phyloP scores from a whole-genome alignment of 2,113 vertebrate genomes.

The Daubentonia madagascariensis region DNA sequence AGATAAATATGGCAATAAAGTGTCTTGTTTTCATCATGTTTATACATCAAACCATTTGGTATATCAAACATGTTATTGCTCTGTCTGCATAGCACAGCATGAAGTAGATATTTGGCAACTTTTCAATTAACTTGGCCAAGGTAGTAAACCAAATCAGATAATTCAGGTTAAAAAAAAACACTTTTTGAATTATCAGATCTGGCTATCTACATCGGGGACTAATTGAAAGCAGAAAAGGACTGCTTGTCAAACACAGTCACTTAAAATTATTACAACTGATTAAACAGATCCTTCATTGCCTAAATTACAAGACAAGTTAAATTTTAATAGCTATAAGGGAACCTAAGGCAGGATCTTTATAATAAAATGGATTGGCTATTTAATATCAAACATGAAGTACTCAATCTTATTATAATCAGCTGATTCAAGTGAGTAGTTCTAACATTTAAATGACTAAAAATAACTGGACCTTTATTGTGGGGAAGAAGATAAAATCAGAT shows the following conservation, averaged over 20 bases:
- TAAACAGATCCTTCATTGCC: conserved; percentile 60
- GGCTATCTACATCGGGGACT: conserved; percentile 11
- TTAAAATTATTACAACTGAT: conserved; percentile 73
- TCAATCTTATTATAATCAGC: conserved; percentile 57
- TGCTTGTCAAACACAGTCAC: conserved; percentile 60
- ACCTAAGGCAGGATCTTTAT: conserved; percentile 52
- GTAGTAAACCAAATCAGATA: conserved; percentile 40
- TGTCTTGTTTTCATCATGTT: neutral
- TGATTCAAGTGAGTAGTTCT: conserved; percentile 50
- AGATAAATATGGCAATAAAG: neutral
- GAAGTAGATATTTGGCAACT: conserved; percentile 44
- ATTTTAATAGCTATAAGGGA: conserved; percentile 64
- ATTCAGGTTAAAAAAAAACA: neutral
- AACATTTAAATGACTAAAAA: conserved; percentile 59
- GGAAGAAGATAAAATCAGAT: conserved; percentile 45
- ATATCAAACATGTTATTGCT: conserved; percentile 40
- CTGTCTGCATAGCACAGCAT: conserved; percentile 38
- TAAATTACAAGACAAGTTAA: conserved; percentile 66
- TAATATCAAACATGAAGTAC: conserved; percentile 55
- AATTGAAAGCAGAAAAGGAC: conserved; percentile 52
- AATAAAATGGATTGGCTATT: conserved; percentile 66
- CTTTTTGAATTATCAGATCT: neutral
- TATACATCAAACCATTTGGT: conserved; percentile 21
- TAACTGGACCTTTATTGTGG: conserved; percentile 25
- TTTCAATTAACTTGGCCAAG: conserved; percentile 47